Evolutionary conservation across 2,888 invertebrate species (phyloP), one percentile per base, ranked within the genome.

Genomic region (Tuberolachnus salignus): DNA sequence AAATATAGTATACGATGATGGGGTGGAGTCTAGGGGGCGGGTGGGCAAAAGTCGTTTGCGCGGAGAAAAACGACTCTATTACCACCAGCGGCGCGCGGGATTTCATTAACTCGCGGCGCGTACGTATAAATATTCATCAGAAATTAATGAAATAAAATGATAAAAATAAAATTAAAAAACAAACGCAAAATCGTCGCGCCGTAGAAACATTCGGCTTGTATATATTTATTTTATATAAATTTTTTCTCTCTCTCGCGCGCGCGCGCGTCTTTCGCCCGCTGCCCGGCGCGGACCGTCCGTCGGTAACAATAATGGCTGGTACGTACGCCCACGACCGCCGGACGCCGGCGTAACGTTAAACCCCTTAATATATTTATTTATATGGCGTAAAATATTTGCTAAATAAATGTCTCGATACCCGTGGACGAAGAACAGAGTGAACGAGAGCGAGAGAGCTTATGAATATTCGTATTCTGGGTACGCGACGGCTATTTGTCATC

Each of bases 121-220:
- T 6, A 34, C 21, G 51, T 69, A 78, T 78, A 78, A 78, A 78
- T 78, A 78, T 78, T 78, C 78, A 78, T 78, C 78, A 78, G 78
- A 69, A 78, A 78, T 78, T 78, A 78, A 78, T 78, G 78, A 78
- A 78, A 69, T 69, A 78, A 69, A 78, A 78, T 69, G 78, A 78
- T 78, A 78, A 61, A 61, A n/a, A n/a, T n/a, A n/a, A n/a, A n/a
- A n/a, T n/a, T n/a, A n/a, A n/a, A n/a, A n/a, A 78, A 78, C 78
- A 78, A 78, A 78, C 69, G 78, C 59, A n/a, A 78, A 69, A 69
- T 69, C 57, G 69, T 69, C 78, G 49, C 34, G 64, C 1, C 21
- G 42, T 3, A n/a, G 55, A 70, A n/a, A 57, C 6, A 4, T 34
- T 34, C 34, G 6, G 34, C 34, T 34, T 34, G 49, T 21, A 26